Evolutionary conservation across 1,140 invertebrate genomes (phyloP).

Genomic region (Drosophila guanche): DNA sequence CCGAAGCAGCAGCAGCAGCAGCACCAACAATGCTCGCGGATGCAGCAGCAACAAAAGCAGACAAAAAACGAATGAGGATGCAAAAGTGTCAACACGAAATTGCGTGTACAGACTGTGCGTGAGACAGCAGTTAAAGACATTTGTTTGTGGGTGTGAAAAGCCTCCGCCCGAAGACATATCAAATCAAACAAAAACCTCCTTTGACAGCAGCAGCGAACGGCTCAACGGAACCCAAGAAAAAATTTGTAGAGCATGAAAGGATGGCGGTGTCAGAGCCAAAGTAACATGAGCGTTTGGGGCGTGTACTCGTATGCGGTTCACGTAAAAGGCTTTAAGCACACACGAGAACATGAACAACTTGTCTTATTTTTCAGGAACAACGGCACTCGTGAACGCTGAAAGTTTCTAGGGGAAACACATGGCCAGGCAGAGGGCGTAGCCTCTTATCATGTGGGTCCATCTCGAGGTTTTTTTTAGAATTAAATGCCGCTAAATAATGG

Average conservation of each 20-base stretch:
- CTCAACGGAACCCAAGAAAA: constrained; percentile 15
- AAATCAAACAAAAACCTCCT: constrained; percentile 65
- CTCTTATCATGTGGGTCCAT: constrained; percentile 27
- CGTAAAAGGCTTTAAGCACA: constrained; percentile 31
- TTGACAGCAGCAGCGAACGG: constrained; percentile 38
- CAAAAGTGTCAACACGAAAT: constrained; percentile 14
- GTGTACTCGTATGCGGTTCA: neutral
- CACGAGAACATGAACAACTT: constrained; percentile 15
- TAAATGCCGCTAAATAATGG: constrained; percentile 25
- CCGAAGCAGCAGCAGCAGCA: neutral
- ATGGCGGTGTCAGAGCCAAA: constrained; percentile 29
- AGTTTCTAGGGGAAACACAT: constrained; percentile 23
- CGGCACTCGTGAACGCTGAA: neutral
- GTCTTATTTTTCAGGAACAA: constrained; percentile 19
- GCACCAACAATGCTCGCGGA: neutral
- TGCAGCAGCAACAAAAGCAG: constrained; percentile 22
- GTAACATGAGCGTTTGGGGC: constrained; percentile 16
- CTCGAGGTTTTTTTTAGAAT: constrained; percentile 24
- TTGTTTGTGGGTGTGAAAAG: constrained; percentile 8
- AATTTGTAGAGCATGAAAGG: neutral
- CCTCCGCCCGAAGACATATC: constrained; percentile 2
- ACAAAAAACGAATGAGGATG: neutral
- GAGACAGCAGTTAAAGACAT: neutral
- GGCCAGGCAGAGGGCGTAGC: neutral
- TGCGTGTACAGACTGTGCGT: constrained; percentile 43